A percentile compares a stretch with the other conserved stretches of the same genome.
phyloP scores from a whole-genome alignment of 2,888 invertebrate species.

The Eupithecia tripunctaria region DNA sequence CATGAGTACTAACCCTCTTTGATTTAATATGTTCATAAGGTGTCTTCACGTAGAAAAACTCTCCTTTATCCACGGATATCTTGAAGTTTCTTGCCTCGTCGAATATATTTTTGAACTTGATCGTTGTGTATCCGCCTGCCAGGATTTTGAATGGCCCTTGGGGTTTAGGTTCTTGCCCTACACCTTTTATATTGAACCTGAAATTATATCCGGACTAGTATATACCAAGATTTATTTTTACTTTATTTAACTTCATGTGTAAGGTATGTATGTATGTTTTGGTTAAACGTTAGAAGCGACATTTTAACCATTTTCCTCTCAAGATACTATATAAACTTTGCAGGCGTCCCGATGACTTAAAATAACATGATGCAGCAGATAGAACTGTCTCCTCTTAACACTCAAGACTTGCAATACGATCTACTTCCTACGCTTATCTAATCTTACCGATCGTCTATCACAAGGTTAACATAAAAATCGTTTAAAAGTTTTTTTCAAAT shows the following conservation, averaged over 20 bases:
- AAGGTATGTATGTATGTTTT: neutral
- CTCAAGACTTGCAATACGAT: neutral
- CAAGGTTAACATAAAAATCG: neutral
- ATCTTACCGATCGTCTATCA: neutral
- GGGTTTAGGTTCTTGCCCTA: slow-evolving; percentile 67
- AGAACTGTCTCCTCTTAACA: neutral
- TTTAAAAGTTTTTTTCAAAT: too few relatives aligned
- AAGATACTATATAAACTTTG: neutral
- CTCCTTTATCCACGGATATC: slow-evolving; percentile 65
- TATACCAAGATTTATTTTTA: neutral
- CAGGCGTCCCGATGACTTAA: neutral
- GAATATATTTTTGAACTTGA: slow-evolving; percentile 75
- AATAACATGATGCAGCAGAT: neutral
- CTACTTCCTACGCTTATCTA: neutral
- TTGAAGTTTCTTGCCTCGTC: slow-evolving; percentile 64
- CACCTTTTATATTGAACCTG: slow-evolving; percentile 74
- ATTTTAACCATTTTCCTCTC: neutral
- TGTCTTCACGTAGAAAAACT: slow-evolving; percentile 64
- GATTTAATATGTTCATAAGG: slow-evolving; percentile 53
- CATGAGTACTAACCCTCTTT: slow-evolving; percentile 54
- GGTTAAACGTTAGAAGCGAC: neutral
- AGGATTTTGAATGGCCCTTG: slow-evolving; percentile 71
- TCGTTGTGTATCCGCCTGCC: slow-evolving; percentile 59
- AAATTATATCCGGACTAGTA: slow-evolving; percentile 29
- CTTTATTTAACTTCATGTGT: neutral